Base-by-base conservation (phyloP, 23 tunicate species). In the Botrylloides violaceus region DNA sequence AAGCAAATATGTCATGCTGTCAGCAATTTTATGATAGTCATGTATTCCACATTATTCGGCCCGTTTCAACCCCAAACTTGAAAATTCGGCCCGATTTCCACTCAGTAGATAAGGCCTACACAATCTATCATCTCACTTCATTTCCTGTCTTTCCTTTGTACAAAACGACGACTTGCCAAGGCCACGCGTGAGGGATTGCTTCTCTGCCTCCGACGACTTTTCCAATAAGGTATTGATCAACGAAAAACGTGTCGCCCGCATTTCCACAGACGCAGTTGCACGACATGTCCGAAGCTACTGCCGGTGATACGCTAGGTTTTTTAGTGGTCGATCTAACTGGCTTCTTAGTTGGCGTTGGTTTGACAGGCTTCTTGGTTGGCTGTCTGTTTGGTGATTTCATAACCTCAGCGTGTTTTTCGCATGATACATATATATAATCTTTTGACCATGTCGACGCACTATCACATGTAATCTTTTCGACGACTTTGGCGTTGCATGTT, bases 121-220 rank as follows among this genome's bases (percentile, higher is more conserved):
- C 18, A 47, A 12, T 47, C 12, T 47, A 47, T 47, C 18, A 47
- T 47, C 70, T 28, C 3, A 63, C 70, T 33, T 63, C 35, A 63
- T 33, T 31, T 4, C 9, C 74, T 9, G 74, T 37, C 26, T 35
- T 20, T 5, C 28, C 26, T 2, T 43, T 38, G 1, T 4, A 25
- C 57, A 68, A 4, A 0, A 68, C 1, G 12, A 28, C 63, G 37
- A 68, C 74, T 22, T 68, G 74, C 74, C 74, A 68, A 9, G 74
- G 74, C 74, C 74, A 68, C 4, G 74, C 74, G 1, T 43, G 49
- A 0, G 23, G 23, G 1, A 37, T 43, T 37, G 74, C 74, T 5
- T 68, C 30, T 24, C 1, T 43, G 23, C 74, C 74, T 22, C 47
- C 58, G 47, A 37, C 2, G 1, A 68, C 74, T 43, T 56, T 68